Conservation (phyloP, 2,113 vertebrate genomes). For the Charadrius vociferus region DNA sequence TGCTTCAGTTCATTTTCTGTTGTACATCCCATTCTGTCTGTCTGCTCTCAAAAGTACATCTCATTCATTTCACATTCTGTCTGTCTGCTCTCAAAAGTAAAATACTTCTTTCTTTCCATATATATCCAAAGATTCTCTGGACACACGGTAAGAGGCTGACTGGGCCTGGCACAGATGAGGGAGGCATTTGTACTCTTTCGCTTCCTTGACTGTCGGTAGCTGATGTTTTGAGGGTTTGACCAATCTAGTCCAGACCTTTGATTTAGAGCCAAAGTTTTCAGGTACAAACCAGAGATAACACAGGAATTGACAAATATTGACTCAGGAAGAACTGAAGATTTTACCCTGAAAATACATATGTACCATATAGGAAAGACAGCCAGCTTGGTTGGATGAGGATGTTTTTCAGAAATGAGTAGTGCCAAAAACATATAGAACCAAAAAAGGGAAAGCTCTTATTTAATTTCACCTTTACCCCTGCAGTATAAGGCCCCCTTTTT, state of each 20-base stretch:
- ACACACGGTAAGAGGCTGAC: accelerated
- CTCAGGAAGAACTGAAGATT: background rate
- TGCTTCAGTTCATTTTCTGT: background rate
- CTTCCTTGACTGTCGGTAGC: background rate
- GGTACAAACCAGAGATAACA: background rate
- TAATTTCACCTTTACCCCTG: background rate
- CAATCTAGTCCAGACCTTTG: background rate
- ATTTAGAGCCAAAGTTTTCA: background rate
- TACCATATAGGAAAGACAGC: background rate
- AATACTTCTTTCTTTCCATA: background rate
- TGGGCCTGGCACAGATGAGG: background rate
- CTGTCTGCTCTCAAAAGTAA: background rate
- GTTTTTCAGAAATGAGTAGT: background rate
- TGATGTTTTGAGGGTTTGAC: background rate
- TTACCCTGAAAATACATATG: background rate
- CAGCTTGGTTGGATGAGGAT: background rate
- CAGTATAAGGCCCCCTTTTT: background rate
- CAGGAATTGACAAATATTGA: background rate
- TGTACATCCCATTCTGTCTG: background rate
- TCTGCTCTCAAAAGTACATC: background rate
- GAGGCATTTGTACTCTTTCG: background rate
- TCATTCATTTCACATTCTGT: background rate
- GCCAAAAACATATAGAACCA: background rate
- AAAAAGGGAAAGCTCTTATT: background rate
- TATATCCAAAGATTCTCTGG: background rate